These are phyloP conservation scores for Parascotia fuliginaria DNA, from an alignment of 2,888 invertebrate species.

Conservation along the genomic window DNA sequence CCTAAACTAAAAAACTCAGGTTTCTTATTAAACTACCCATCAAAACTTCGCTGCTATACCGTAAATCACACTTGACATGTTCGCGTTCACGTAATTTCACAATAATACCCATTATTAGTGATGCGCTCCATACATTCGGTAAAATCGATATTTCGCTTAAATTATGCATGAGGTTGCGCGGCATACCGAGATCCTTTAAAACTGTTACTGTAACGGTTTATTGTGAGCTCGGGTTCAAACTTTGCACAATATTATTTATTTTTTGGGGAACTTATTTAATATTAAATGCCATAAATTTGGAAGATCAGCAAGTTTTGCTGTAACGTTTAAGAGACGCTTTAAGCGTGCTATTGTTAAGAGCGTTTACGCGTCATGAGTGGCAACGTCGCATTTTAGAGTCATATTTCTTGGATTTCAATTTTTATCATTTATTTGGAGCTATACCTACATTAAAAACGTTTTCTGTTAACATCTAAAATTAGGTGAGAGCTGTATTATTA, in stretches of 20 bases:
- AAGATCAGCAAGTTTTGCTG: constrained; percentile 2
- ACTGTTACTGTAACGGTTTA: constrained; percentile 46
- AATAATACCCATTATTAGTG: constrained; percentile 51
- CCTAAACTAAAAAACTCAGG: constrained; percentile 20
- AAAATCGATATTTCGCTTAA: constrained; percentile 56
- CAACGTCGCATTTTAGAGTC: no score
- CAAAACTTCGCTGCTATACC: constrained; percentile 25
- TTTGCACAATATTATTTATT: constrained; percentile 29
- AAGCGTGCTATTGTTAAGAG: no score
- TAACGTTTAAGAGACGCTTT: no score
- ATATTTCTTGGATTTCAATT: no score
- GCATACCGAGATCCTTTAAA: constrained; percentile 50
- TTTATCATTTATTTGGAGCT: no score
- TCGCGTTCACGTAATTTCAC: constrained; percentile 41
- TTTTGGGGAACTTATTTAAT: constrained; percentile 17
- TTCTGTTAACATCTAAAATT: no score
- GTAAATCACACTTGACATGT: constrained; percentile 39
- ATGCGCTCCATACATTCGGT: constrained; percentile 36
- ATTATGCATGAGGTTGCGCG: constrained; percentile 59
- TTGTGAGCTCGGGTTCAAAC: constrained; percentile 22
- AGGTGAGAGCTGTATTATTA: no score
- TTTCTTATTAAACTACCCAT: constrained; percentile 32
- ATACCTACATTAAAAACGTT: no score
- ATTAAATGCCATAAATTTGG: constrained; percentile 1
- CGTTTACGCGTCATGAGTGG: no score